Base-by-base conservation (phyloP, 2,113 vertebrate species). In the Sinocyclocheilus anophthalmus region DNA sequence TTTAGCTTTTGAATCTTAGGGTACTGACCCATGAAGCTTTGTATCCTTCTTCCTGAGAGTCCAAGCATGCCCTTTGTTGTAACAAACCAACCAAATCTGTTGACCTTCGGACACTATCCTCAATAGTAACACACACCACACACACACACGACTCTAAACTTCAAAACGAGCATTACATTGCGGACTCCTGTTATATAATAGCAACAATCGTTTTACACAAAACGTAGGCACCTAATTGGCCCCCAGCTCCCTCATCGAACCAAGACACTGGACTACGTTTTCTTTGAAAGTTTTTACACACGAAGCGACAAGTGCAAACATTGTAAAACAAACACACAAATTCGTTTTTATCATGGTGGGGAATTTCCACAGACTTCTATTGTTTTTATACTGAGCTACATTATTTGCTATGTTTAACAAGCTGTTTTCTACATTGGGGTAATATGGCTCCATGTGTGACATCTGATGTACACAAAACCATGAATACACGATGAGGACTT, bases 401-500 rank as follows among this genome's bases (percentile, higher is more conserved):
- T 11, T 42, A 42, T 72, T 39, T 39, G 18, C 4, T 42, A 72
- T 72, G 20, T 72, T 42, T 42, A 72, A 42, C 37, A n/a, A n/a
- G 4, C 37, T 42, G 30, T 37, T 70, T 70, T 39, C 67, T 37
- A 9, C 9, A 13, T 30, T 16, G 7, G 37, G 33, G 11, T 1
- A 72, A 42, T 5, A 18, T 39, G 4, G 10, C 37, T 39, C 8
- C 9, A 39, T 70, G 33, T 22, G 69, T 9, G 20, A 59, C 57
- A n/a, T 59, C n/a, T 59, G 2, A 59, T 59, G 20, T n/a, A 72
- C 16, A 72, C 37, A 72, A 72, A 72, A 72, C 16, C 65, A 37
- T 18, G 13, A 20, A 39, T 20, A 39, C 10, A 22, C 18, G 10
- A 72, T 12, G 18, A 75, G 3, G 75, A 94, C 90, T 82, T 94